Percentiles rank a stretch among this genome's conserved stretches.
Evolutionary conservation across 2,888 invertebrate genomes (phyloP).

Genomic region (Suillia variegata): DNA sequence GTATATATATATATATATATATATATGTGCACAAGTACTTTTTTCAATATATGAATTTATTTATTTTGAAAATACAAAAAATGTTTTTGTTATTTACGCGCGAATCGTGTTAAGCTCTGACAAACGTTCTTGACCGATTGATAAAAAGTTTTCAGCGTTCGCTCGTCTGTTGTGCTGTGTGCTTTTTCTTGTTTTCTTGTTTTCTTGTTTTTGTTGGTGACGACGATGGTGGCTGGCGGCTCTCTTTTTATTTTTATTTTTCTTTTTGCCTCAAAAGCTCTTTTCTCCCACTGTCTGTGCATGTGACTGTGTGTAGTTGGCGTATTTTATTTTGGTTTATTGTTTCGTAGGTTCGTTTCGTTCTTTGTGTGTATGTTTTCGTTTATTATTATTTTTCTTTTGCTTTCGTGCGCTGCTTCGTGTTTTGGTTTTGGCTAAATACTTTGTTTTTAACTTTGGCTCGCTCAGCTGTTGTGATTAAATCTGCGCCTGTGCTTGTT

Average conservation of each 20-base stretch:
- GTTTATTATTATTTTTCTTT: too few relatives aligned
- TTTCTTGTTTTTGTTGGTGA: too few relatives aligned
- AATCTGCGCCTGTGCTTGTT: neutral
- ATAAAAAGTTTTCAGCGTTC: constrained; percentile 57
- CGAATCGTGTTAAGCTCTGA: constrained; percentile 40
- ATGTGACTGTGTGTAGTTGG: constrained; percentile 20
- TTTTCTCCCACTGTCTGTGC: neutral
- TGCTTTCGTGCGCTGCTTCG: too few relatives aligned
- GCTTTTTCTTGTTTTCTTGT: neutral
- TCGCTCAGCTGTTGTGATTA: constrained; percentile 12
- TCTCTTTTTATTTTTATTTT: too few relatives aligned
- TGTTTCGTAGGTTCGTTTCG: neutral
- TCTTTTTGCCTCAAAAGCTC: constrained; percentile 10
- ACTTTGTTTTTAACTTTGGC: too few relatives aligned
- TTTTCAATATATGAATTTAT: neutral
- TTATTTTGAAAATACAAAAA: constrained; percentile 10
- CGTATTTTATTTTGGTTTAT: constrained; percentile 23
- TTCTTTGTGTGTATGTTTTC: constrained; percentile 1
- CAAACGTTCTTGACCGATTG: constrained; percentile 61
- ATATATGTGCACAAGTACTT: constrained; percentile 1
- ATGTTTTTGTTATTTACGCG: constrained; percentile 19
- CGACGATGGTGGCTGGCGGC: too few relatives aligned
- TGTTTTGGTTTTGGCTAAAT: neutral
- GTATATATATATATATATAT: constrained; percentile 12
- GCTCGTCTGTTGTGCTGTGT: constrained; percentile 21